A percentile compares a stretch with the other conserved stretches of the same genome.
Evolutionary conservation across 2,797 vertebrate genomes (phyloP).

Genomic region (Brotula barbata): DNA sequence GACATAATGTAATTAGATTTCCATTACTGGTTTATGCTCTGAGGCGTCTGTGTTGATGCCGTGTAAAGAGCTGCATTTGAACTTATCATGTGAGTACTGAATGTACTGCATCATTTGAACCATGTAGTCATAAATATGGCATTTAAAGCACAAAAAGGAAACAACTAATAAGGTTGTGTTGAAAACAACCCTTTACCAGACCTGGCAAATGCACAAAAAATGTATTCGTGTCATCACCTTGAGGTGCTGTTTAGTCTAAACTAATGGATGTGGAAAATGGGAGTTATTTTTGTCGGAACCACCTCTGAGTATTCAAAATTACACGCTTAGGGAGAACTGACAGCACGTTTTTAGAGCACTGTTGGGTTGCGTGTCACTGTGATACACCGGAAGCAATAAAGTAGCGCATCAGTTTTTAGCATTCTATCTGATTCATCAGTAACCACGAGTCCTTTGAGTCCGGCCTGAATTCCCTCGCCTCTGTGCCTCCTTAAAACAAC

Average conservation of each 20-base stretch:
- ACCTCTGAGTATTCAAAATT: constrained; percentile 65
- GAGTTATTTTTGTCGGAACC: constrained; percentile 67
- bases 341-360: constrained; percentile 58
- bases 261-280: constrained; percentile 65
- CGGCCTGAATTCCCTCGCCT: constrained; percentile 46
- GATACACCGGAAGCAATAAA: constrained; percentile 60
- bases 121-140: too few species aligned
- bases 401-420: constrained; percentile 60
- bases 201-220: constrained; percentile 43
- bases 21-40: constrained; percentile 40
- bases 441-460: constrained; percentile 55
- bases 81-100: too few species aligned
- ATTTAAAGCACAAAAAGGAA: constrained; percentile 20
- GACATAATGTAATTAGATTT: constrained; percentile 40
- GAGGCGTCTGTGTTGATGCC: constrained; percentile 43
- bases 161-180: constrained; percentile 32
- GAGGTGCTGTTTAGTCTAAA: constrained; percentile 67
- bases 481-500: constrained; percentile 18
- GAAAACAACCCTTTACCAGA: constrained; percentile 20
- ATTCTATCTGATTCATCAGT: constrained; percentile 60
- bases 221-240: constrained; percentile 61
- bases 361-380: constrained; percentile 41
- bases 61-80: constrained; percentile 7
- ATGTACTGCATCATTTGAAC: too few species aligned
- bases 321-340: constrained; percentile 62